Evolutionary conservation across 2,113 vertebrate genomes (phyloP).

Genomic region (Hepsetus odoe): DNA sequence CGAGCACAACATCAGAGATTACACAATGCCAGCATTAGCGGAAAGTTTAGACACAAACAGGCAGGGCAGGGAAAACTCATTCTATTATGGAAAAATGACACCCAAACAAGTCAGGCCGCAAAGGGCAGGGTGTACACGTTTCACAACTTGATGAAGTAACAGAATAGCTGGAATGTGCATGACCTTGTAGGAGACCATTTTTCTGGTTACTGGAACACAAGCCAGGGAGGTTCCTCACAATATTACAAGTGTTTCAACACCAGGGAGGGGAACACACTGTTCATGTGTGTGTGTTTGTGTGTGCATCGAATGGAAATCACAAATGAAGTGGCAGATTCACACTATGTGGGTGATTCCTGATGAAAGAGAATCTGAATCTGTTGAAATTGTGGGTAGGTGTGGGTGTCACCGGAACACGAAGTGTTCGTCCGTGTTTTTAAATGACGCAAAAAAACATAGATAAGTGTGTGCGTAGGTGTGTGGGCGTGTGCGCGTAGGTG

Average conservation of each 20-base stretch:
- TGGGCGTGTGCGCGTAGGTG: neutral
- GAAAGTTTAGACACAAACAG: slow-evolving; percentile 1
- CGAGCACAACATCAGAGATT: neutral
- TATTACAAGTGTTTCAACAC: slow-evolving; percentile 7
- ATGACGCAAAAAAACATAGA: too few relatives aligned
- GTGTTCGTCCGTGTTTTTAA: neutral
- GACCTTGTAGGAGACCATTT: slow-evolving; percentile 4
- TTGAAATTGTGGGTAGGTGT: neutral
- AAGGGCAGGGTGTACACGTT: neutral
- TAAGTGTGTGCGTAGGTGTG: too few relatives aligned
- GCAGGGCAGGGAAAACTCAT: neutral
- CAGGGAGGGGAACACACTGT: slow-evolving; percentile 7
- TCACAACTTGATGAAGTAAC: slow-evolving; percentile 28
- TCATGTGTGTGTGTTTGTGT: neutral
- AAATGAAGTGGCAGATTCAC: slow-evolving; percentile 2
- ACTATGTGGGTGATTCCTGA: neutral
- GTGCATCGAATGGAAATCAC: neutral
- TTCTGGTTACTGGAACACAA: slow-evolving; percentile 26
- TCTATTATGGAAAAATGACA: neutral
- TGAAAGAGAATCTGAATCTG: neutral
- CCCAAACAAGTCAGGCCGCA: slow-evolving; percentile 19
- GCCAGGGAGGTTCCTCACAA: slow-evolving; percentile 11
- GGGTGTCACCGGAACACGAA: too few relatives aligned
- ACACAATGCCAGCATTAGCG: neutral
- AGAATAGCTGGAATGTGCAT: neutral